Evolutionary conservation across 2,797 vertebrate genomes (phyloP).

Genomic region (Syncerus caffer): DNA sequence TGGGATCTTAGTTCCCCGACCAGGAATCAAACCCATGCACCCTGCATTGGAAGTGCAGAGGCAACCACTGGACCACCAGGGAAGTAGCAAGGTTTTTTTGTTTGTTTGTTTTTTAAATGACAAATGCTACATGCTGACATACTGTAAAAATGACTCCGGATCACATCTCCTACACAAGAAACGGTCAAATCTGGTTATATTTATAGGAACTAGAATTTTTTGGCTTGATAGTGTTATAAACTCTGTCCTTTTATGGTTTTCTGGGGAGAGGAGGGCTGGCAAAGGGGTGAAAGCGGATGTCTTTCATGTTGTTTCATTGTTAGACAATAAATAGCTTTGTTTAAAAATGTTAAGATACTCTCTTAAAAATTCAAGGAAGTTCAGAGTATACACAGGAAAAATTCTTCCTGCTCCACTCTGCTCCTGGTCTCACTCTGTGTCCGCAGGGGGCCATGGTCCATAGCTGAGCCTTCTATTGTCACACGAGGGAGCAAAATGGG

Average conservation of each 20-base stretch:
- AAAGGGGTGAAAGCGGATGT: background rate
- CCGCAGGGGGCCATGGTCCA: no score
- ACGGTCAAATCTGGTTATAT: background rate
- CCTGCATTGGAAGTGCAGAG: background rate
- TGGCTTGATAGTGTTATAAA: background rate
- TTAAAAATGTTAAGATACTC: background rate
- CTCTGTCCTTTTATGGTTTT: background rate
- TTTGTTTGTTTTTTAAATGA: background rate
- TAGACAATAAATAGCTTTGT: background rate
- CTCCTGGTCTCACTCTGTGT: background rate
- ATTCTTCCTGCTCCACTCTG: background rate
- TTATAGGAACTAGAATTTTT: background rate
- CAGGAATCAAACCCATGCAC: background rate
- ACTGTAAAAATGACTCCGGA: background rate
- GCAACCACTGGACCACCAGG: background rate
- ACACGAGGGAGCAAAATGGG: background rate
- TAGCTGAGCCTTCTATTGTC: background rate
- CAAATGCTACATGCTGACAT: background rate
- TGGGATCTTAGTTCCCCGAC: background rate
- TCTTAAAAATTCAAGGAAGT: background rate
- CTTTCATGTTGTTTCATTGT: background rate
- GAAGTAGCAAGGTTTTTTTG: background rate
- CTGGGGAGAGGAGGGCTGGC: background rate
- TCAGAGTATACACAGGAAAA: background rate
- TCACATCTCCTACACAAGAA: background rate